Conservation (phyloP, 2,888 invertebrate species). For the Stenichneumon culpator region DNA sequence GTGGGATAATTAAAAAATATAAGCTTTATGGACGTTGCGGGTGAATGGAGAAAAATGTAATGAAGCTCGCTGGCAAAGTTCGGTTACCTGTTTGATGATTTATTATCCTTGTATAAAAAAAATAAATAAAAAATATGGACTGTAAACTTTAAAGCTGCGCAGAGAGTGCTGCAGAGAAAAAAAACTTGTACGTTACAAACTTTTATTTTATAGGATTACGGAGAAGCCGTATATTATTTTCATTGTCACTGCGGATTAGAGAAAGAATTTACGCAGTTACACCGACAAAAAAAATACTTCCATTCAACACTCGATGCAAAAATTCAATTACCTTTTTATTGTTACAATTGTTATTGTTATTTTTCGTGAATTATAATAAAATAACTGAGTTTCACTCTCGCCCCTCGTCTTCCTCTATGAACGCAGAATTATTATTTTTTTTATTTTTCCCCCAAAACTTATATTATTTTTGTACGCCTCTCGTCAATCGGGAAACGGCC, state of each 20-base stretch:
- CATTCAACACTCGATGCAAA: not conserved
- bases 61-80: conserved; percentile 4
- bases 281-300: not conserved
- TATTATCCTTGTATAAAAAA: not conserved
- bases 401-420: no score
- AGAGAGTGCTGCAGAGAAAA: not conserved
- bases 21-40: not conserved
- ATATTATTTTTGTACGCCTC: not conserved
- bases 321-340: not conserved
- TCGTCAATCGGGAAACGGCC: not conserved
- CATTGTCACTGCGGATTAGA: not conserved
- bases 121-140: not conserved
- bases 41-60: not conserved
- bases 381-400: no score
- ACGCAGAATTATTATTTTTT: no score
- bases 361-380: not conserved
- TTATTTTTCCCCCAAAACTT: no score
- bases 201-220: not conserved
- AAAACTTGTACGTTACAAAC: not conserved
- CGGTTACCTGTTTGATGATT: not conserved
- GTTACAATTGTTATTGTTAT: not conserved
- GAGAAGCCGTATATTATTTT: not conserved
- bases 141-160: not conserved
- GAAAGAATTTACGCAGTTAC: not conserved
- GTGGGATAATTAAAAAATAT: conserved; percentile 3